Percentiles rank a stretch among this genome's conserved stretches.
Evolutionary conservation across 2,888 invertebrate species (phyloP).

Genomic region (Amphipyra berbera): DNA sequence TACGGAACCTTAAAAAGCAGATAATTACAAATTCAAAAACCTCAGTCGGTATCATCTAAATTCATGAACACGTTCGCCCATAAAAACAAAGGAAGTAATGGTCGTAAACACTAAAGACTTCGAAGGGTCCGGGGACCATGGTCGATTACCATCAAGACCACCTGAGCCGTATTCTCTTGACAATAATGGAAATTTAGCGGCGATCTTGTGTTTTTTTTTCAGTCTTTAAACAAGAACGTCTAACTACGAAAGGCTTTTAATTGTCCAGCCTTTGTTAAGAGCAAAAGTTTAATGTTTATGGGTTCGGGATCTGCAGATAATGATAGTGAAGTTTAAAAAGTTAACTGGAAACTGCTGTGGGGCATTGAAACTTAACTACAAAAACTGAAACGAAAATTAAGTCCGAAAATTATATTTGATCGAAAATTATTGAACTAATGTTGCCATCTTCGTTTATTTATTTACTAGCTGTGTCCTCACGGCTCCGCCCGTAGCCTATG

Average conservation of each 20-base stretch:
- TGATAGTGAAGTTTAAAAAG: neutral
- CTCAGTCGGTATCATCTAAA: constrained; percentile 36
- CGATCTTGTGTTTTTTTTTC: constrained; percentile 27
- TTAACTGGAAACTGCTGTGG: too few relatives aligned
- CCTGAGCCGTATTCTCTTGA: constrained; percentile 17
- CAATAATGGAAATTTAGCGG: constrained; percentile 16
- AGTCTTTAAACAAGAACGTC: constrained; percentile 18
- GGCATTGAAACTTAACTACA: too few relatives aligned
- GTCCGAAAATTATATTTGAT: too few relatives aligned
- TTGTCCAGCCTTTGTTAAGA: constrained; percentile 30
- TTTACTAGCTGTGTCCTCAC: too few relatives aligned
- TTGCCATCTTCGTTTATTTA: too few relatives aligned
- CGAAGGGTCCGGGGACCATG: constrained; percentile 8
- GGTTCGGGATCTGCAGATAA: neutral
- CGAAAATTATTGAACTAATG: too few relatives aligned
- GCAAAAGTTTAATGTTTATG: constrained; percentile 15
- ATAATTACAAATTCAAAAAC: constrained; percentile 47
- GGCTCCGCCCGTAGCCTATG: too few relatives aligned
- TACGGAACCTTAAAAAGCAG: too few relatives aligned
- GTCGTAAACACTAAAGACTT: constrained; percentile 30
- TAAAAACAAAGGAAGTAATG: constrained; percentile 40
- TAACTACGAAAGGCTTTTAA: constrained; percentile 49
- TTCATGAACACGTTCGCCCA: constrained; percentile 57
- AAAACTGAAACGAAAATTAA: too few relatives aligned
- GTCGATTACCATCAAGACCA: constrained; percentile 47